Conservation (phyloP, 2,888 invertebrate genomes). For the Lasioglossum leucozonium region DNA sequence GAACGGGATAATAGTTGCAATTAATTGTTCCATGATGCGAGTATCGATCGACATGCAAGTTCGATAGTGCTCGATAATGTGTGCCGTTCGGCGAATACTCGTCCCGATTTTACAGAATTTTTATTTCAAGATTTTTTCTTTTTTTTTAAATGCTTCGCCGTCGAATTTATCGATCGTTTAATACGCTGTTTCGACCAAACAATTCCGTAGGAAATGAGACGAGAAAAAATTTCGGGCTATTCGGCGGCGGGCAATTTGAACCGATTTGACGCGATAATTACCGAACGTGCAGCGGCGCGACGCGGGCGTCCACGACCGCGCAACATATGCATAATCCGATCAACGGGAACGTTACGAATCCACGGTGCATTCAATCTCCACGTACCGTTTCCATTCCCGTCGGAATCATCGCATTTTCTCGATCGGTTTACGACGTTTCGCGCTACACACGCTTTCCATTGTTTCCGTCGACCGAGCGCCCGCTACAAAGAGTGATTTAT, state of each 20-base stretch:
- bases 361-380: constrained; percentile 35
- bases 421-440: constrained; percentile 38
- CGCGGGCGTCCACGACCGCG: constrained; percentile 11
- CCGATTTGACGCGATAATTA: constrained; percentile 58
- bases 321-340: constrained; percentile 47
- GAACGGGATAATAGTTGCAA: neutral
- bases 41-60: neutral
- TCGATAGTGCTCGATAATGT: neutral
- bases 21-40: neutral
- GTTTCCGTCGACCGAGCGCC: neutral
- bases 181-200: neutral
- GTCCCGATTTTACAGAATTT: neutral
- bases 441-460: constrained; percentile 11
- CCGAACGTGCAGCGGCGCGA: constrained; percentile 15
- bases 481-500: constrained; percentile 24
- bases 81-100: no score
- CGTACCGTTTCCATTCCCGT: constrained; percentile 49
- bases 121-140: neutral
- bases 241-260: neutral
- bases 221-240: neutral
- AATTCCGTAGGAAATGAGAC: no score
- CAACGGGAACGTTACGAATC: constrained; percentile 20
- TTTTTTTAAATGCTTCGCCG: neutral
- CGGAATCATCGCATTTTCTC: constrained; percentile 37
- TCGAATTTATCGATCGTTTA: no score